Percentiles rank a stretch among this genome's conserved stretches.
phyloP scores from a whole-genome alignment of 2,797 vertebrate genomes.

The Leptatherina wallacei region DNA sequence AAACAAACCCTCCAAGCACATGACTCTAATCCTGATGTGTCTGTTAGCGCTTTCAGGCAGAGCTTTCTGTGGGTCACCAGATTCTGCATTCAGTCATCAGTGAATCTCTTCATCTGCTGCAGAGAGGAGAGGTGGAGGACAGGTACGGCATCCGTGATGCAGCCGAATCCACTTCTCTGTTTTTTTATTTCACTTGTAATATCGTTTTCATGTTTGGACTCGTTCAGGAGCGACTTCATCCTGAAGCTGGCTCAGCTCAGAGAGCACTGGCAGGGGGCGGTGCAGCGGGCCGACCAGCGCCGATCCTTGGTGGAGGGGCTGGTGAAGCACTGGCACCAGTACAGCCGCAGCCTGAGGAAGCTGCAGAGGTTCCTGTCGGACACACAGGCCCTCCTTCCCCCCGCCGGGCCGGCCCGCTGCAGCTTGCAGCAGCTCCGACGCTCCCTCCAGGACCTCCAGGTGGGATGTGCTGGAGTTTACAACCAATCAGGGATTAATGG shows the following conservation, averaged over 20 bases:
- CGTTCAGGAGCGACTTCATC: constrained; percentile 86
- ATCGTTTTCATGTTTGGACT: background rate
- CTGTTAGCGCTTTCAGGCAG: constrained; percentile 88
- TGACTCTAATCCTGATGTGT: background rate
- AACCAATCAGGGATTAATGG: too few relatives aligned
- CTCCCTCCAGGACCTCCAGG: constrained; percentile 86
- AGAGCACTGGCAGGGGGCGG: constrained; percentile 88
- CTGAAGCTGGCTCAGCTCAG: constrained; percentile 86
- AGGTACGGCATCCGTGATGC: constrained; percentile 76
- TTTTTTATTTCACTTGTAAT: too few relatives aligned
- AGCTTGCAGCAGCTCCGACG: constrained; percentile 81
- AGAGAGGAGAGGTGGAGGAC: constrained; percentile 86
- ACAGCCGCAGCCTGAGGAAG: constrained; percentile 80
- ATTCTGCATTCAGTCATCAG: constrained; percentile 87
- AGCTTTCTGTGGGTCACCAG: constrained; percentile 88
- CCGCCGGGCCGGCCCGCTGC: constrained; percentile 73
- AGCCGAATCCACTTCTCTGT: background rate
- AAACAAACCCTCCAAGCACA: background rate
- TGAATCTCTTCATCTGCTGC: constrained; percentile 87
- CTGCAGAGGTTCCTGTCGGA: constrained; percentile 82
- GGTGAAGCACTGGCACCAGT: constrained; percentile 86
- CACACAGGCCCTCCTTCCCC: constrained; percentile 69
- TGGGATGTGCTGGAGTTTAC: constrained; percentile 49
- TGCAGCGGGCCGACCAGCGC: constrained; percentile 81
- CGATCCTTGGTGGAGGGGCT: constrained; percentile 82